These are phyloP conservation scores for Drosophila ananassae DNA, from an alignment of 1,140 invertebrate species.

Conservation along the genomic window DNA sequence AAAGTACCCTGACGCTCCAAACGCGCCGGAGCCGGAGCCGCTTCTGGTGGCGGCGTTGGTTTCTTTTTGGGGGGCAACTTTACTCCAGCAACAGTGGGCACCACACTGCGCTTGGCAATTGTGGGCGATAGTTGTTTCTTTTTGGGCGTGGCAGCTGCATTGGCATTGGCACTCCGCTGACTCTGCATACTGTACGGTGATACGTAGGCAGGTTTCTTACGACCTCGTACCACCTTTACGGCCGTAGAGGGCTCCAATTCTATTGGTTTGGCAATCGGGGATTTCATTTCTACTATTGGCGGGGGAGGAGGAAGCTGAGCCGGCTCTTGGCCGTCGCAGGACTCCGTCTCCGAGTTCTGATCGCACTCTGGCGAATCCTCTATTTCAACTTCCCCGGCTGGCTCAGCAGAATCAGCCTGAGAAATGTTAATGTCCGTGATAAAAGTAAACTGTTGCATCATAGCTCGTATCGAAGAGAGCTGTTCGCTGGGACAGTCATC, in stretches of 20 bases:
- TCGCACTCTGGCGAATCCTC: conserved; percentile 80
- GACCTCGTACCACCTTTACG: conserved; percentile 89
- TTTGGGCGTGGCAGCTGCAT: conserved; percentile 45
- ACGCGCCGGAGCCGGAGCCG: conserved; percentile 78
- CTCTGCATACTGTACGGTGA: conserved; percentile 85
- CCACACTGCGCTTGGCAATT: conserved; percentile 59
- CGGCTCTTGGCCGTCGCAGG: conserved; percentile 62
- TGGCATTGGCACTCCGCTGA: conserved; percentile 71
- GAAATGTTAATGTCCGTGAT: conserved; percentile 66
- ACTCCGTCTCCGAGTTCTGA: conserved; percentile 85
- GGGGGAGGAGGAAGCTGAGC: conserved; percentile 29
- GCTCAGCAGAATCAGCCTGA: conserved; percentile 47
- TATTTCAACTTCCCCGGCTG: conserved; percentile 59
- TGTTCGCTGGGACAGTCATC: conserved; percentile 86
- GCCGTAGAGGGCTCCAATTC: conserved; percentile 63
- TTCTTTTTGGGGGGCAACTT: conserved; percentile 56
- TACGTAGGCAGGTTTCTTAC: conserved; percentile 90
- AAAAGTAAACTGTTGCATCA: conserved; percentile 72
- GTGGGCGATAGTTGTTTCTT: conserved; percentile 62
- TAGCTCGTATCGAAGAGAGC: conserved; percentile 81
- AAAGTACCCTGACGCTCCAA: conserved; percentile 94
- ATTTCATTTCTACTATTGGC: conserved; percentile 6
- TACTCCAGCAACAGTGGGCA: conserved; percentile 8
- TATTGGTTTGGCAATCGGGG: conserved; percentile 9
- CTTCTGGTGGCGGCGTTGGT: conserved; percentile 11